Conservation (phyloP, 1,140 invertebrate genomes). For the Triops longicaudatus region DNA sequence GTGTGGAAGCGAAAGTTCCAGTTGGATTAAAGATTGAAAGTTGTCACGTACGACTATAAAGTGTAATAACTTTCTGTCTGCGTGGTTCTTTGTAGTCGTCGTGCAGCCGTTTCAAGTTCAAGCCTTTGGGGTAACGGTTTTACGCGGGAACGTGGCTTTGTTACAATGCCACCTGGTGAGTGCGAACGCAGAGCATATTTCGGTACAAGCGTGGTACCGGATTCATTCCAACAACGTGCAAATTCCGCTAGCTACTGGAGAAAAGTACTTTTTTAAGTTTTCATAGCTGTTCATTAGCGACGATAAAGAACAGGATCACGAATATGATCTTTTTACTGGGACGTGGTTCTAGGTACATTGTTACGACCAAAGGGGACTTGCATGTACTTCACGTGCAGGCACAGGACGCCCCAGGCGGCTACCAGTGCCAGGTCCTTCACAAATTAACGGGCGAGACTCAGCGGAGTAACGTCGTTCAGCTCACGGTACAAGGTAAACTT, state of each 20-base stretch:
- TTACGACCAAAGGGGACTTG: neutral
- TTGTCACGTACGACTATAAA: no score
- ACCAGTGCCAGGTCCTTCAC: neutral
- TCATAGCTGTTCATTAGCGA: no score
- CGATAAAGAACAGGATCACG: neutral
- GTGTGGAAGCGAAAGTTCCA: no score
- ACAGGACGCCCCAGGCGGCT: neutral
- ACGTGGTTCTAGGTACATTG: neutral
- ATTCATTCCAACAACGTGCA: constrained; percentile 2
- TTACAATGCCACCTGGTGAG: neutral
- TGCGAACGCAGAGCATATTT: neutral
- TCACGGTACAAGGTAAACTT: constrained; percentile 7
- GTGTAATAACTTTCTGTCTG: neutral
- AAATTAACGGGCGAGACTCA: neutral
- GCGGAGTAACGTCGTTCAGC: neutral
- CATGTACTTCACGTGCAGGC: neutral
- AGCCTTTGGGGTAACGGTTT: neutral
- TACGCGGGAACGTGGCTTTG: constrained; percentile 5
- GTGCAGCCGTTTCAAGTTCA: constrained; percentile 2
- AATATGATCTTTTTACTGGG: neutral
- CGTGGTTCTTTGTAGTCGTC: neutral
- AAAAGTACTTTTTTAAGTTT: neutral
- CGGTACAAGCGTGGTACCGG: neutral
- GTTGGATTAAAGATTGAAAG: neutral
- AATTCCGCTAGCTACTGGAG: neutral